Evolutionary conservation across 2,797 vertebrate genomes (phyloP).

Genomic region (Varecia variegata): DNA sequence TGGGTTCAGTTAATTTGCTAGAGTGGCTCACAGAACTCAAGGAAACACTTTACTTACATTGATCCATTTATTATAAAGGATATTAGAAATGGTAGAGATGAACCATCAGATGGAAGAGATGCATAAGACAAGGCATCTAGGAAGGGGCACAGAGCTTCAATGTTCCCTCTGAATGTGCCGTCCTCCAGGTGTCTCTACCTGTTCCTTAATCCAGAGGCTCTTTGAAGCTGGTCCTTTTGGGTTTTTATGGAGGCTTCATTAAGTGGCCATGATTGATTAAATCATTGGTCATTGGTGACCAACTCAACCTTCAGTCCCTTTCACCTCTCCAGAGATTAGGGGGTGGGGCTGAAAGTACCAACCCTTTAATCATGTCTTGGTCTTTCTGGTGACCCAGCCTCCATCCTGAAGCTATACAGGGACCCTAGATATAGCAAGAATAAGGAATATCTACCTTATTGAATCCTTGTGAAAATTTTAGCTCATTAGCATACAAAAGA

Average conservation of each 20-base stretch:
- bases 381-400: neutral
- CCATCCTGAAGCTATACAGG: neutral
- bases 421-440: no score
- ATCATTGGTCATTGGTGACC: neutral
- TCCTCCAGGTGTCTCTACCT: accelerated
- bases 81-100: neutral
- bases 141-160: accelerated
- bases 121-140: accelerated
- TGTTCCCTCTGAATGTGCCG: accelerated
- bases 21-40: neutral
- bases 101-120: neutral
- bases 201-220: neutral
- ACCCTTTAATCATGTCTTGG: neutral
- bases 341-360: neutral
- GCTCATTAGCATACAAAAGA: neutral
- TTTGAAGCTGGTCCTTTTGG: accelerated
- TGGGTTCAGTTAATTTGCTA: neutral
- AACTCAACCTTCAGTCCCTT: neutral
- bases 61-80: neutral
- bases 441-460: neutral
- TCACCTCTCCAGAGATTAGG: accelerated
- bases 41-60: neutral
- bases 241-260: neutral
- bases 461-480: neutral
- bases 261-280: neutral